Conservation (phyloP, 2,888 invertebrate species). For the Lepidocyrtinus sp. region DNA sequence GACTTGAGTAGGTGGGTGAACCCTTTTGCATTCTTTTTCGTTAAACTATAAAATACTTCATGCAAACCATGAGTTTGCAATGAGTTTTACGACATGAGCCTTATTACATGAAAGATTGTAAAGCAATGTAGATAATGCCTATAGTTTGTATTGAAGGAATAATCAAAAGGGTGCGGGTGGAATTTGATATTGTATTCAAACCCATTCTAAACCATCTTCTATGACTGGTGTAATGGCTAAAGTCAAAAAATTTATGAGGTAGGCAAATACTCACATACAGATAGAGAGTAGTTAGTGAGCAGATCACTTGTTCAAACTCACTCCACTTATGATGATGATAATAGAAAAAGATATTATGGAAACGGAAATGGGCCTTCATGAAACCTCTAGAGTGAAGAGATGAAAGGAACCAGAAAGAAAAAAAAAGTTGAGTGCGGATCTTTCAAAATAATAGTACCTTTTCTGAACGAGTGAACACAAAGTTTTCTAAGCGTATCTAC, state of each 20-base stretch:
- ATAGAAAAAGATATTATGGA: slow-evolving; percentile 4
- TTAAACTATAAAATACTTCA: no score
- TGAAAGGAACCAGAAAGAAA: background rate
- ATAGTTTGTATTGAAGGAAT: no score
- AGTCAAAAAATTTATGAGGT: background rate
- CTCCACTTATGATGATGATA: background rate
- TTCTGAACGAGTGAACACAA: background rate
- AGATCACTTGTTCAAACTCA: background rate
- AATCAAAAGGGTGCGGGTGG: no score
- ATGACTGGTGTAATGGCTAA: no score
- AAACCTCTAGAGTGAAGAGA: background rate
- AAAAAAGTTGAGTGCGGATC: slow-evolving; percentile 6
- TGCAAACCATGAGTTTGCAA: no score
- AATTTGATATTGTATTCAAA: no score
- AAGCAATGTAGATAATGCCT: no score
- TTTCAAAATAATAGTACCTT: slow-evolving; percentile 1
- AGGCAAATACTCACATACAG: no score
- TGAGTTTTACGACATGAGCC: background rate
- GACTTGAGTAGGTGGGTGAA: no score
- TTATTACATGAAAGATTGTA: no score
- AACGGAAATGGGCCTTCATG: slow-evolving; percentile 13
- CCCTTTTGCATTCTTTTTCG: no score
- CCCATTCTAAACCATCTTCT: background rate
- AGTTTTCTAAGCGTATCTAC: background rate
- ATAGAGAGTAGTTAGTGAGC: no score